These are phyloP conservation scores for Oreochromis aureus DNA, from an alignment of 2,113 vertebrate genomes.

Conservation along the genomic window DNA sequence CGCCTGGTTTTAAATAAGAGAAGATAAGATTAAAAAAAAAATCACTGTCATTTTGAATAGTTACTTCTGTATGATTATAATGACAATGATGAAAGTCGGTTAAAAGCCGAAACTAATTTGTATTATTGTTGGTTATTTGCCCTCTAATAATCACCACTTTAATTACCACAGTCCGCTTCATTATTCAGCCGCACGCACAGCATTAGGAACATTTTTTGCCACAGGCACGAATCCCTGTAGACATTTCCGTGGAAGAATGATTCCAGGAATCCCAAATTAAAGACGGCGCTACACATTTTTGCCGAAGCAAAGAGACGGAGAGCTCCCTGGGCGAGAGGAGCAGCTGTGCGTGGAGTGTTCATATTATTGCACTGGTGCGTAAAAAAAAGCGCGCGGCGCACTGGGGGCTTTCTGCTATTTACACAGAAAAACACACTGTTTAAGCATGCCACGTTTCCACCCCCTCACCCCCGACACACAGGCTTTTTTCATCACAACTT, in stretches of 20 bases:
- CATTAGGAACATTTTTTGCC: not conserved
- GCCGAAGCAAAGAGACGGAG: not conserved
- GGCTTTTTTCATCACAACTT: not conserved
- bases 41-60: not conserved
- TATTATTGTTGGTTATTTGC: not conserved
- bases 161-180: not conserved
- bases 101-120: not conserved
- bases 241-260: not conserved
- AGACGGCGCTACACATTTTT: not conserved
- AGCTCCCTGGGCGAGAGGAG: conserved; percentile 52
- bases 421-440: not conserved
- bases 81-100: not conserved
- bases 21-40: too few species aligned
- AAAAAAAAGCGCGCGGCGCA: conserved; percentile 47
- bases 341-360: conserved; percentile 53
- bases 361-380: conserved; percentile 48
- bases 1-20: not conserved
- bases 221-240: not conserved
- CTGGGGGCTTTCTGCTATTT: not conserved
- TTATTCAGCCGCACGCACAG: not conserved
- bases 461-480: not conserved
- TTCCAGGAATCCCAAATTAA: conserved; percentile 18
- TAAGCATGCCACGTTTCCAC: not conserved
- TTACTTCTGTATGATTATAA: not conserved
- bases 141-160: not conserved